These are phyloP conservation scores for Labeo rohita DNA, from an alignment of 2,113 vertebrate genomes.

Conservation along the genomic window DNA sequence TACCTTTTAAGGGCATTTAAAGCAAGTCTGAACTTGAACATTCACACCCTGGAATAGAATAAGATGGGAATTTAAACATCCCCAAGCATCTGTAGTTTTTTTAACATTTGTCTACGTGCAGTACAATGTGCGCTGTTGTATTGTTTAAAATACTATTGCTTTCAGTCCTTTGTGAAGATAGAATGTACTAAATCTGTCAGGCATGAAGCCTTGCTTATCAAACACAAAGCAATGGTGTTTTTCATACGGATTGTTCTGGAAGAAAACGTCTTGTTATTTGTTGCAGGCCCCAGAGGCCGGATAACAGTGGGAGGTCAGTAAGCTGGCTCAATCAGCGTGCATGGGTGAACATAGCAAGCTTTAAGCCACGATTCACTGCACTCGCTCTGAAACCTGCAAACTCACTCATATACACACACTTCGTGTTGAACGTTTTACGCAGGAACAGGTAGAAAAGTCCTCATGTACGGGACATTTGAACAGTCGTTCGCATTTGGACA, in stretches of 20 bases:
- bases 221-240: constrained; percentile 31
- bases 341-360: constrained; percentile 59
- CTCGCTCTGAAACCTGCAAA: constrained; percentile 43
- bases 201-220: not conserved
- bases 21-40: not conserved
- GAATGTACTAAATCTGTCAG: not conserved
- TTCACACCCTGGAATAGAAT: not conserved
- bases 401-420: constrained; percentile 9
- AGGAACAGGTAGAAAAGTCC: not conserved
- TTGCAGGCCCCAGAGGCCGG: constrained; percentile 41
- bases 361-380: constrained; percentile 57
- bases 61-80: not conserved
- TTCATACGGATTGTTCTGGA: constrained; percentile 30
- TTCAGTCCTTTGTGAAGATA: not conserved
- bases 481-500: not conserved
- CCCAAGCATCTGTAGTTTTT: not conserved
- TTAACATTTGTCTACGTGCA: not conserved
- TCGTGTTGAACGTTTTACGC: not conserved
- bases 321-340: constrained; percentile 56
- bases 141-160: not conserved
- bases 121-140: not conserved
- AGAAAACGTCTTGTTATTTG: constrained; percentile 47
- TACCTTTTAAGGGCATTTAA: not conserved
- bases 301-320: constrained; percentile 54
- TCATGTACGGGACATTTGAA: not conserved